phyloP scores from a whole-genome alignment of 2,888 invertebrate genomes.

The Pyrrhosoma nymphula region DNA sequence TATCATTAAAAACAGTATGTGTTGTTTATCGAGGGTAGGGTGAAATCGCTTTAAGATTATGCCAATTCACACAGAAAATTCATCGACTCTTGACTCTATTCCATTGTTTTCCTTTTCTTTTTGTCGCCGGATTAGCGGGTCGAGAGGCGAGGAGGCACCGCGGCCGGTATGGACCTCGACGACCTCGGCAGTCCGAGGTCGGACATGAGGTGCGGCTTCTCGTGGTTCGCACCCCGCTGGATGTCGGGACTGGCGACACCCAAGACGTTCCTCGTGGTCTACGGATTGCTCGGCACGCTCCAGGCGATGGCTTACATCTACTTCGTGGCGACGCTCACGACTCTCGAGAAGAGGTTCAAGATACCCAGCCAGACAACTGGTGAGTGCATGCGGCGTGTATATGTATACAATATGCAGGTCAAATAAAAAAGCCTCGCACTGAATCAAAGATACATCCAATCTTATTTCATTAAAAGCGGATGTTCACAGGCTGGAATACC shows the following conservation, averaged over 20 bases:
- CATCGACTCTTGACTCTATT: background rate
- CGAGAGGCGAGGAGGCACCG: background rate
- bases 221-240: slow-evolving; percentile 81
- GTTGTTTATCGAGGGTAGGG: no score
- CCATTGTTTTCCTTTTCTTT: background rate
- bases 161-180: background rate
- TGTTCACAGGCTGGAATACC: no score
- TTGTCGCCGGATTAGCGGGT: background rate
- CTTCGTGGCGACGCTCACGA: slow-evolving; percentile 83
- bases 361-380: slow-evolving; percentile 85
- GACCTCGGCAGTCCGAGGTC: slow-evolving; percentile 10
- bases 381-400: slow-evolving; percentile 74
- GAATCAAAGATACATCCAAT: no score
- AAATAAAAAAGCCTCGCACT: no score
- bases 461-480: no score
- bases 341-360: slow-evolving; percentile 84
- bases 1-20: no score
- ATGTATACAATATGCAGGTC: no score
- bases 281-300: slow-evolving; percentile 83
- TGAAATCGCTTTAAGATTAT: no score
- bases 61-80: no score
- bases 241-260: slow-evolving; percentile 82
- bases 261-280: slow-evolving; percentile 82
- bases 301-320: slow-evolving; percentile 85
- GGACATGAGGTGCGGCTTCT: slow-evolving; percentile 53